These are phyloP conservation scores for Colinus virginianus DNA, from an alignment of 2,113 vertebrate genomes.

Conservation along the genomic window DNA sequence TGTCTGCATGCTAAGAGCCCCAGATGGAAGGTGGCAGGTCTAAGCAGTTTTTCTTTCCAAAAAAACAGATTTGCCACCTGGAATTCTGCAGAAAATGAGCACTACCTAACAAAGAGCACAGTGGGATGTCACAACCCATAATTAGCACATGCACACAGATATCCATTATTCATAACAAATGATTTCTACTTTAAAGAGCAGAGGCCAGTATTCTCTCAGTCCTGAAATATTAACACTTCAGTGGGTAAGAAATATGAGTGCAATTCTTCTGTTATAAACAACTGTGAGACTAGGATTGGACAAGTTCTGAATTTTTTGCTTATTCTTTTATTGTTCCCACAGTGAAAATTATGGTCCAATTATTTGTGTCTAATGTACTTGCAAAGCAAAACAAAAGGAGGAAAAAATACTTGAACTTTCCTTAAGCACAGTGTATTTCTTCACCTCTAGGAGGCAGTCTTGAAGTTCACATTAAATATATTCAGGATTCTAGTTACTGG, in stretches of 20 bases:
- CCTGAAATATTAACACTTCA: background rate
- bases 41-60: constrained; percentile 6
- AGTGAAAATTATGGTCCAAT: background rate
- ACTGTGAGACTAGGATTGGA: background rate
- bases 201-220: background rate
- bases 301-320: background rate
- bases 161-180: background rate
- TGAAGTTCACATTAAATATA: background rate
- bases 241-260: background rate
- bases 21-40: constrained; percentile 44
- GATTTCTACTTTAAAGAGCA: background rate
- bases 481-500: background rate
- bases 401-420: background rate
- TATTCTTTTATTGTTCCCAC: background rate
- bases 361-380: background rate
- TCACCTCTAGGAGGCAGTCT: background rate
- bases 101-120: background rate
- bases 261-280: background rate
- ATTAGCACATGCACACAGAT: background rate
- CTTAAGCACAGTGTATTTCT: background rate
- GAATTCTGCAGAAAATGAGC: constrained; percentile 32
- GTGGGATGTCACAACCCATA: background rate
- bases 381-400: background rate
- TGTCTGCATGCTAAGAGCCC: background rate
- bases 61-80: constrained; percentile 51